A percentile compares a stretch with the other conserved stretches of the same genome.
phyloP scores from a whole-genome alignment of 2,888 invertebrate genomes.

The Notodonta dromedarius region DNA sequence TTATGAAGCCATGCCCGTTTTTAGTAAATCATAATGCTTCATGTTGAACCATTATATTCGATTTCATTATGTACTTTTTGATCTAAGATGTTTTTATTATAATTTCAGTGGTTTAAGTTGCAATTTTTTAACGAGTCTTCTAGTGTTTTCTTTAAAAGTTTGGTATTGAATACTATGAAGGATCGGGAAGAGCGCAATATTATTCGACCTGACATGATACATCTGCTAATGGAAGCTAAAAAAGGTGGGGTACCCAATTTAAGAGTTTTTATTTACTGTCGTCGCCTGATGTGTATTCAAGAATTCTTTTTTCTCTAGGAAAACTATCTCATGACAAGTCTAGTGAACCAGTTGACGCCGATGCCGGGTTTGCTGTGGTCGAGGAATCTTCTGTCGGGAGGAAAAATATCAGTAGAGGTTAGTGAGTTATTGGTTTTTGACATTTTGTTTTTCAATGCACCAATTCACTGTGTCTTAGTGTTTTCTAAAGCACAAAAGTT shows the following conservation, averaged over 20 bases:
- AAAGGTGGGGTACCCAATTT: slow-evolving; percentile 50
- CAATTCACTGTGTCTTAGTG: no score
- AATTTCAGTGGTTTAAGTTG: slow-evolving; percentile 38
- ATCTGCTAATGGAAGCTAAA: slow-evolving; percentile 81
- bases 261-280: neutral
- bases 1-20: no score
- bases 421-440: neutral
- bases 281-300: neutral
- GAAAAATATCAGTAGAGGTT: slow-evolving; percentile 52
- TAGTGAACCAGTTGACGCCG: slow-evolving; percentile 34
- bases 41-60: no score
- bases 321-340: neutral
- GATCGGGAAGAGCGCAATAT: slow-evolving; percentile 61
- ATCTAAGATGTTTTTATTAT: neutral
- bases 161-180: slow-evolving; percentile 66
- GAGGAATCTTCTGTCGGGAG: slow-evolving; percentile 67
- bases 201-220: slow-evolving; percentile 82
- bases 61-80: neutral
- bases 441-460: no score
- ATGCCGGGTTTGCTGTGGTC: slow-evolving; percentile 69
- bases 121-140: slow-evolving; percentile 36
- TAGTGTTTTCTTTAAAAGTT: slow-evolving; percentile 54
- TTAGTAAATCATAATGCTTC: no score
- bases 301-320: slow-evolving; percentile 35
- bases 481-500: no score